phyloP scores from a whole-genome alignment of 2,797 vertebrate genomes.

The Notolepis coatsorum region DNA sequence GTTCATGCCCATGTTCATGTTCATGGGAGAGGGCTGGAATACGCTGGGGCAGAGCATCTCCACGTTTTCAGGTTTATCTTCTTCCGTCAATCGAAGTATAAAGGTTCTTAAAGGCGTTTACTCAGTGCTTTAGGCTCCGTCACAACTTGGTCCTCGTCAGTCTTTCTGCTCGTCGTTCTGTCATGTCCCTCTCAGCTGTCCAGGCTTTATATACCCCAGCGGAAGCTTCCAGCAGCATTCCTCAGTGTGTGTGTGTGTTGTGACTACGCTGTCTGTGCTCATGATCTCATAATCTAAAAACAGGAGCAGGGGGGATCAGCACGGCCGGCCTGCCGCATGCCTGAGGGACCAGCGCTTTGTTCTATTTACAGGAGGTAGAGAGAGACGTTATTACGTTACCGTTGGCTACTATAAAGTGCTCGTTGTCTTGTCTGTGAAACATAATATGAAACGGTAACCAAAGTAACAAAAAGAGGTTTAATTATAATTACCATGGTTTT shows the following conservation, averaged over 20 bases:
- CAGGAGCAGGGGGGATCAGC: slow-evolving; percentile 53
- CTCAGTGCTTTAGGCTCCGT: too few relatives aligned
- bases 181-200: slow-evolving; percentile 21
- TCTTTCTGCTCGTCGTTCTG: slow-evolving; percentile 18
- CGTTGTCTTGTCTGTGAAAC: too few relatives aligned
- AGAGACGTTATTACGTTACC: too few relatives aligned
- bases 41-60: slow-evolving; percentile 79
- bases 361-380: too few relatives aligned
- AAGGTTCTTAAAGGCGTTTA: too few relatives aligned
- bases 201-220: slow-evolving; percentile 53
- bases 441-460: too few relatives aligned
- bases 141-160: not conserved
- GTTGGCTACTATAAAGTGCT: too few relatives aligned
- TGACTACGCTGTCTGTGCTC: slow-evolving; percentile 55
- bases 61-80: slow-evolving; percentile 12
- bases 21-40: slow-evolving; percentile 60
- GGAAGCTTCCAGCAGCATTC: slow-evolving; percentile 78
- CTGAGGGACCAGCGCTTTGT: slow-evolving; percentile 57
- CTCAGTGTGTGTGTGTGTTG: slow-evolving; percentile 34
- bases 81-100: not conserved
- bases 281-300: slow-evolving; percentile 77
- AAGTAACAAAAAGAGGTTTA: too few relatives aligned
- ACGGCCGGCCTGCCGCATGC: slow-evolving; percentile 70
- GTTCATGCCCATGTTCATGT: slow-evolving; percentile 18
- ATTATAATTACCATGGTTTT: too few relatives aligned